A percentile compares a stretch with the other conserved stretches of the same genome.
Evolutionary conservation across 2,113 vertebrate species (phyloP).

Genomic region (Athene cunicularia): DNA sequence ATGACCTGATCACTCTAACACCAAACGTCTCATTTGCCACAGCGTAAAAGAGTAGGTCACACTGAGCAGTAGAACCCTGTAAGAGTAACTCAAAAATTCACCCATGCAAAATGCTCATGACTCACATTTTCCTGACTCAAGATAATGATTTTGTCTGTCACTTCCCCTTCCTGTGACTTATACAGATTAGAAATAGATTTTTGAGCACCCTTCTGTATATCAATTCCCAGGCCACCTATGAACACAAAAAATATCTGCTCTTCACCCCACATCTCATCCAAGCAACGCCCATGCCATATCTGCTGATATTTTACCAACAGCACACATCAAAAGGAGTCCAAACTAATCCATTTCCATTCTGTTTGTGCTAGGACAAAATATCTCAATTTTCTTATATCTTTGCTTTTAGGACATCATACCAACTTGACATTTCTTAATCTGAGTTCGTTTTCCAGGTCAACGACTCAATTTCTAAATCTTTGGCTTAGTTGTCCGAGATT

Average conservation of each 20-base stretch:
- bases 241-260: background rate
- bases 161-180: background rate
- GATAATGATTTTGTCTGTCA: background rate
- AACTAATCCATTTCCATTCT: background rate
- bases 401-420: background rate
- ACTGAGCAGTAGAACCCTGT: background rate
- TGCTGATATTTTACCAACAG: background rate
- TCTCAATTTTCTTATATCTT: background rate
- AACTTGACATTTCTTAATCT: background rate
- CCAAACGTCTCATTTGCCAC: background rate
- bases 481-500: background rate
- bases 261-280: background rate
- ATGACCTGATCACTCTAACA: background rate
- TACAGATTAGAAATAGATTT: background rate
- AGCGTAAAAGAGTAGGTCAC: background rate
- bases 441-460: background rate
- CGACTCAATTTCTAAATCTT: background rate
- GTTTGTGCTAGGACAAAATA: background rate
- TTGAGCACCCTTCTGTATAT: background rate
- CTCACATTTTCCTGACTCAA: background rate
- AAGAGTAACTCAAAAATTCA: background rate
- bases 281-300: fast-evolving
- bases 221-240: background rate
- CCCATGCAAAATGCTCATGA: background rate
- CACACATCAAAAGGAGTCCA: background rate